Base-by-base conservation (phyloP, 2,113 vertebrate genomes). In the Paratilapia polleni region DNA sequence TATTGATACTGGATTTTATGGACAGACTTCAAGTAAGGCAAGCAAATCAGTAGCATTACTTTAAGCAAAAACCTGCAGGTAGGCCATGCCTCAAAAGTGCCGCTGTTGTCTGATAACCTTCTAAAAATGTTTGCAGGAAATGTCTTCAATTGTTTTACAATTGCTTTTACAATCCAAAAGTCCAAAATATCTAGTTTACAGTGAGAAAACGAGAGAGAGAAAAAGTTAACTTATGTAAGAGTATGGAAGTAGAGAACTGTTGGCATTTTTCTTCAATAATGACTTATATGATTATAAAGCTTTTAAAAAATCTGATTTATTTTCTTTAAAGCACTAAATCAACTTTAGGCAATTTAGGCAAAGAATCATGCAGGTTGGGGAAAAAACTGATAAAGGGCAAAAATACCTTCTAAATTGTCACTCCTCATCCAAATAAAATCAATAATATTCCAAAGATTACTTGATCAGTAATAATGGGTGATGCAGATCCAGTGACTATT, bases 61-160 rank as follows among this genome's bases (percentile, higher is more conserved):
- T 38, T 66, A 66, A 43, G 63, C 38, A 68, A 68, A 22, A 68
- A 0, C 43, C 43, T 26, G 14, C 38, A 47, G 38, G 64, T 0
- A 68, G 64, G 64, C 17, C 38, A 68, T 68, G 64, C 0, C 22
- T 47, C 22, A 47, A 26, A 47, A 68, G 3, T 47, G 22, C 14
- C 22, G 43, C 22, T 68, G 64, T 34, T 34, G 6, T 34, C 34
- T 34, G 34, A n/a, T n/a, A n/a, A n/a, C n/a, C n/a, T n/a, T n/a
- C n/a, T n/a, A 43, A 68, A 47, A 26, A 68, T 19, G 17, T 68
- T 47, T 15, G 8, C 17, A 19, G 41, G 8, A 68, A 68, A 68
- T 41, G 38, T 9, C 9, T 41, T 41, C 9, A 41, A 3, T 47
- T 4, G 38, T 49, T 47, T 47, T 47, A 26, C 26, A 68, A 68